These are phyloP conservation scores for Asbolus verrucosus DNA, from an alignment of 1,140 invertebrate genomes.

Conservation along the genomic window DNA sequence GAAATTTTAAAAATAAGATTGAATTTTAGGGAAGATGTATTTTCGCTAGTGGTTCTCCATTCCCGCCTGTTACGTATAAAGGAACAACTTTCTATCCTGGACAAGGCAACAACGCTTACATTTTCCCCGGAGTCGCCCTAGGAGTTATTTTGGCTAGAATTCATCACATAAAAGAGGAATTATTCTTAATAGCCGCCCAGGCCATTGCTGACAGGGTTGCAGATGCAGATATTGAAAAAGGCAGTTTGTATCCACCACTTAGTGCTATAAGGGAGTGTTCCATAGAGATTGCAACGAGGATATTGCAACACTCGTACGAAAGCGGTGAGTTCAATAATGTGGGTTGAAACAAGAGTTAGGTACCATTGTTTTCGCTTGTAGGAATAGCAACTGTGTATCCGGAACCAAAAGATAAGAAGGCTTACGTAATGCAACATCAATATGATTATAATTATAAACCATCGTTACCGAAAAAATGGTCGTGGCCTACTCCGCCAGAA, in stretches of 20 bases:
- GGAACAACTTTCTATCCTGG: slow-evolving; percentile 88
- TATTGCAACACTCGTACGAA: slow-evolving; percentile 90
- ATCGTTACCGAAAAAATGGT: slow-evolving; percentile 80
- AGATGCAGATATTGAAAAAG: slow-evolving; percentile 82
- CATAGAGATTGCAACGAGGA: slow-evolving; percentile 84
- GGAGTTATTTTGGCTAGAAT: slow-evolving; percentile 89
- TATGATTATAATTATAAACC: slow-evolving; percentile 85
- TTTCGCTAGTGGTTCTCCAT: slow-evolving; percentile 94
- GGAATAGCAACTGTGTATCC: slow-evolving; percentile 88
- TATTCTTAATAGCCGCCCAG: slow-evolving; percentile 92
- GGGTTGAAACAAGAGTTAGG: background rate
- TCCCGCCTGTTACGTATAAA: slow-evolving; percentile 81
- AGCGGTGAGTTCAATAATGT: slow-evolving; percentile 70
- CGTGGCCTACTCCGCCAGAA: slow-evolving; percentile 75
- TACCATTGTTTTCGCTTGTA: slow-evolving; percentile 64
- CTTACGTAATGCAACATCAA: slow-evolving; percentile 80
- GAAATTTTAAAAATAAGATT: too few species aligned
- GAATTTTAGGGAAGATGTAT: slow-evolving; percentile 82
- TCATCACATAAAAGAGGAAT: slow-evolving; percentile 89
- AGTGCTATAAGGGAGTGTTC: slow-evolving; percentile 90
- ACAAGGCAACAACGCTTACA: slow-evolving; percentile 97
- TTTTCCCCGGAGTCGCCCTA: slow-evolving; percentile 94
- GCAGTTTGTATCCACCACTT: slow-evolving; percentile 95
- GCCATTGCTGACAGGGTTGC: slow-evolving; percentile 86
- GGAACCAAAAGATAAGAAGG: slow-evolving; percentile 80